A percentile compares a stretch with the other conserved stretches of the same genome.
Evolutionary conservation across 2,113 vertebrate genomes (phyloP).

Genomic region (Poecile atricapillus): DNA sequence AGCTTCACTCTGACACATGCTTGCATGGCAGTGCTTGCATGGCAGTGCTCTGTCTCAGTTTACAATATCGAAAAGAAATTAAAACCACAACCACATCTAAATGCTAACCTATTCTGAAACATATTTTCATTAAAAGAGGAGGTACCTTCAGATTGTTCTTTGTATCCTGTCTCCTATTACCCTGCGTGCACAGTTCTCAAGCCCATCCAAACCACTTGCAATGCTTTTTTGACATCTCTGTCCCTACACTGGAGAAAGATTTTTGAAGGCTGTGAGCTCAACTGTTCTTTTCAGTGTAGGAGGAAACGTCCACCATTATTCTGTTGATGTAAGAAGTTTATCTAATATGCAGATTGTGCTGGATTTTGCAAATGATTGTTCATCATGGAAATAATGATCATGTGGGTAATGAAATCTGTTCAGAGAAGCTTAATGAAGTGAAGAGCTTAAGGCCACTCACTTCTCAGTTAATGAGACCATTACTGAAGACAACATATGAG

Average conservation of each 20-base stretch:
- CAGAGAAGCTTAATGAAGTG: not conserved
- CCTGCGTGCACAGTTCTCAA: not conserved
- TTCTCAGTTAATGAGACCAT: not conserved
- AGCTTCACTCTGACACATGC: not conserved
- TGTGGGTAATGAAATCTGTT: not conserved
- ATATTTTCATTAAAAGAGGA: not conserved
- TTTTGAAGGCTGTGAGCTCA: not conserved
- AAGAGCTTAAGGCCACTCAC: not conserved
- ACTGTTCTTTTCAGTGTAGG: not conserved
- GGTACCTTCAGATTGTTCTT: not conserved
- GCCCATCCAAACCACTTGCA: not conserved
- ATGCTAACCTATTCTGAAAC: not conserved
- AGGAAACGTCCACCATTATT: not conserved
- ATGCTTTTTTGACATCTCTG: not conserved
- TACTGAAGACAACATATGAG: not conserved
- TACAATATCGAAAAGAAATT: not conserved
- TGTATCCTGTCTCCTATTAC: not conserved
- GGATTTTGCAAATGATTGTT: not conserved
- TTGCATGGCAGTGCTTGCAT: not conserved
- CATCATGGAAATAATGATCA: not conserved
- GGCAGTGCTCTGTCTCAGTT: not conserved
- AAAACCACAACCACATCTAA: not conserved
- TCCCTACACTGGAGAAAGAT: not conserved
- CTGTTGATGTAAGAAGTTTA: not conserved
- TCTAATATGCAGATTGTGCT: not conserved